A percentile compares a stretch with the other conserved stretches of the same genome.
These are phyloP conservation scores for Stenoptilia bipunctidactyla DNA, from an alignment of 2,888 invertebrate genomes.

Conservation along the genomic window DNA sequence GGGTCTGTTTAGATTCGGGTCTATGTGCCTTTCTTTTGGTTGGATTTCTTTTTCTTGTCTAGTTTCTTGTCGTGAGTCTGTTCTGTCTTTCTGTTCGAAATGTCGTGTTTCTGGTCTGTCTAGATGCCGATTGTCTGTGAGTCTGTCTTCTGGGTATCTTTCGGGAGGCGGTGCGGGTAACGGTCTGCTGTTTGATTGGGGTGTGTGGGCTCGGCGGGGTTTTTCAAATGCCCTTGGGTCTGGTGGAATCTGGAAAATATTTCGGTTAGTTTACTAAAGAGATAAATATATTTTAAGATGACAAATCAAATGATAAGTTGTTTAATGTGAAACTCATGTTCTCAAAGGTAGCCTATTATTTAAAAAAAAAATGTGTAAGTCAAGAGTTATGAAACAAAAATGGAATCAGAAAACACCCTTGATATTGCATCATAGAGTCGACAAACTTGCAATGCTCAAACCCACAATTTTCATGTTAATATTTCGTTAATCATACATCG, in stretches of 20 bases:
- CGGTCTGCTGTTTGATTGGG: constrained; percentile 54
- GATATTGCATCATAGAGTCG: no score
- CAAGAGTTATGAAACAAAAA: no score
- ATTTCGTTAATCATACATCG: no score
- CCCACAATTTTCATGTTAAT: no score
- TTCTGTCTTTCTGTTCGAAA: neutral
- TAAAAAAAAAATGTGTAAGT: no score
- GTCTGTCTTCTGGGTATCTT: constrained; percentile 20
- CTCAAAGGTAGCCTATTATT: no score
- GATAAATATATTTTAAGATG: no score
- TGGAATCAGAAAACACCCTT: no score
- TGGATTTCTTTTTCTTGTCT: constrained; percentile 3
- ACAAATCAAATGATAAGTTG: no score
- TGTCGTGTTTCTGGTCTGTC: constrained; percentile 4
- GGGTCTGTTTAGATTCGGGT: constrained; percentile 7
- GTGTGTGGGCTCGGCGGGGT: constrained; percentile 54
- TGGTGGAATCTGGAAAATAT: constrained; percentile 41
- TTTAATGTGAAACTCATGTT: no score
- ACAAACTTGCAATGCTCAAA: no score
- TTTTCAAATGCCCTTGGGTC: constrained; percentile 61
- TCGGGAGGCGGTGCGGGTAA: constrained; percentile 55
- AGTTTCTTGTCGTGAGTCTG: constrained; percentile 1
- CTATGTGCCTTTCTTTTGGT: constrained; percentile 8
- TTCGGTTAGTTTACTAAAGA: neutral
- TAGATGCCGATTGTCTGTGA: constrained; percentile 13